Evolutionary conservation across 1,140 invertebrate genomes (phyloP).

Genomic region (Macrosteles quadrilineatus): DNA sequence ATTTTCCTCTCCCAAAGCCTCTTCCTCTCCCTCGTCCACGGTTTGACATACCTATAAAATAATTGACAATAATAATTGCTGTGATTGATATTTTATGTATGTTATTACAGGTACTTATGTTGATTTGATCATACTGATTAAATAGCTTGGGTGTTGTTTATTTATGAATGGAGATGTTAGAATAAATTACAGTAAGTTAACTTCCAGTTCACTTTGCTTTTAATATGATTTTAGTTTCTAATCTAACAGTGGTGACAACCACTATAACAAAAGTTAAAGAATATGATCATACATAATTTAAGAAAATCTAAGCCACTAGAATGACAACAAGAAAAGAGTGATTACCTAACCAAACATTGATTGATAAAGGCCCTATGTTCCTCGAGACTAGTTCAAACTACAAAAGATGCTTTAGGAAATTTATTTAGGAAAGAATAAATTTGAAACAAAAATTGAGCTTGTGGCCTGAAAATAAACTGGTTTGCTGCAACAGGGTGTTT

Average conservation of each 20-base stretch:
- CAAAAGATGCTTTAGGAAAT: no score
- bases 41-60: constrained; percentile 12
- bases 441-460: no score
- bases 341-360: no score
- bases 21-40: neutral
- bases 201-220: neutral
- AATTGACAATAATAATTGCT: neutral
- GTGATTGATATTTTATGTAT: neutral
- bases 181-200: neutral
- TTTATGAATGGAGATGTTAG: neutral
- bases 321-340: neutral
- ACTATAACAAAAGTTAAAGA: no score
- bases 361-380: no score
- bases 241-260: no score
- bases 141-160: neutral
- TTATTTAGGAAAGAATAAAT: no score
- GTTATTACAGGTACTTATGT: neutral
- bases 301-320: neutral
- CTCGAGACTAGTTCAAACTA: no score
- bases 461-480: no score
- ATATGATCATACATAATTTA: no score
- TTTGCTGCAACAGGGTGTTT: no score
- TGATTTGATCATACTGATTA: neutral
- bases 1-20: constrained; percentile 6
- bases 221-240: neutral